Evolutionary conservation across 2,888 invertebrate species (phyloP).

Genomic region (Aspidiotus destructor): DNA sequence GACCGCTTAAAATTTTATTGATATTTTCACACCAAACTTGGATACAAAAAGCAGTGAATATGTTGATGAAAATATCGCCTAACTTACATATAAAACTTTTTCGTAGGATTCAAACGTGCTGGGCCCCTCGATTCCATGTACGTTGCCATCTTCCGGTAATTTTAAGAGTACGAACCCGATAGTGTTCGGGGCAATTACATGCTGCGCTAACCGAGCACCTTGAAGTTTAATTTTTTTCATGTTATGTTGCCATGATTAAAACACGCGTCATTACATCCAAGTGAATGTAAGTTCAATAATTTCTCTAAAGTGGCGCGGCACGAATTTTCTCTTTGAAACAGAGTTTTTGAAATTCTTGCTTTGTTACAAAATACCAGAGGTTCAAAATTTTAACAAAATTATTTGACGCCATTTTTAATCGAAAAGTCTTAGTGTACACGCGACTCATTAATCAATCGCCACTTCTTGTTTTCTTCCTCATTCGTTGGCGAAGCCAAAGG

Average conservation of each 20-base stretch:
- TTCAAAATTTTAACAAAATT: background rate
- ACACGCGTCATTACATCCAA: background rate
- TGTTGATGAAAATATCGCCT: background rate
- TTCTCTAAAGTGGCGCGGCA: background rate
- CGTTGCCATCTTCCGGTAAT: too few species aligned
- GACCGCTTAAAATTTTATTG: background rate
- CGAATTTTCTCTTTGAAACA: background rate
- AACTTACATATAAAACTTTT: too few species aligned
- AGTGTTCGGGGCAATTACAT: too few species aligned
- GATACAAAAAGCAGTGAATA: background rate
- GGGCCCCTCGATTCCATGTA: too few species aligned
- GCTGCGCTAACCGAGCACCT: too few species aligned
- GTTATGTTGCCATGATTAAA: too few species aligned
- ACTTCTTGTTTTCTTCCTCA: too few species aligned
- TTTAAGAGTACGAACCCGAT: too few species aligned
- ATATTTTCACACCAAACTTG: background rate
- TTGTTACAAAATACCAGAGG: background rate
- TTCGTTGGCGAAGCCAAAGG: too few species aligned
- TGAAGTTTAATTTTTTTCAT: too few species aligned
- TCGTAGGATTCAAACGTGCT: too few species aligned
- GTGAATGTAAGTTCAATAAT: background rate
- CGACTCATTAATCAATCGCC: background rate
- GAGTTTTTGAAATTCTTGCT: background rate
- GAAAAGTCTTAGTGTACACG: background rate
- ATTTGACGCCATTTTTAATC: background rate